phyloP scores from a whole-genome alignment of 2,888 invertebrate genomes.

The Odontocolon sp. region DNA sequence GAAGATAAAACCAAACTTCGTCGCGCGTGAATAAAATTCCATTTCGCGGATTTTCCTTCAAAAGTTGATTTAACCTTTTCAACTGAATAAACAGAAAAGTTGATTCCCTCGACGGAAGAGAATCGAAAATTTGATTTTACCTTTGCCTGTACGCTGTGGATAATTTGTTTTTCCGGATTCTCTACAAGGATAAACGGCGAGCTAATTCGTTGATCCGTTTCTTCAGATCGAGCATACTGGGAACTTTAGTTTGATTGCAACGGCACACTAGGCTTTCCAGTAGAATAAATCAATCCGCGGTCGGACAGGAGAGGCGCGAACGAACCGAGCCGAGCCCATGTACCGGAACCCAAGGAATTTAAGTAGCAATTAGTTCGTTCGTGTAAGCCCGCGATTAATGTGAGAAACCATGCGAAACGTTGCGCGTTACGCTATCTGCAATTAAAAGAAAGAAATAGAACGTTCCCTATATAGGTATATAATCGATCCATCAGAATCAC shows the following conservation, averaged over 20 bases:
- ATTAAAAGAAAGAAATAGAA: conserved; percentile 16
- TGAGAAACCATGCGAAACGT: conserved; percentile 18
- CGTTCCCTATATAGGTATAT: background rate
- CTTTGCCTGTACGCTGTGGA: too few species aligned
- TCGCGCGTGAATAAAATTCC: background rate
- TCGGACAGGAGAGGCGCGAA: conserved; percentile 21
- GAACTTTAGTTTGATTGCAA: background rate
- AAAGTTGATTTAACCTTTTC: background rate
- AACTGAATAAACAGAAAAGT: background rate
- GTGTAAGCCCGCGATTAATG: conserved; percentile 25
- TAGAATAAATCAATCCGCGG: conserved; percentile 48
- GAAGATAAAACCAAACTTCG: conserved; percentile 10
- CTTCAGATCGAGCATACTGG: too few species aligned
- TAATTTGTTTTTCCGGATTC: too few species aligned
- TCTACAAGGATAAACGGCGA: too few species aligned
- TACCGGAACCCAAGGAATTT: conserved; percentile 33
- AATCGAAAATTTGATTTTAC: too few species aligned
- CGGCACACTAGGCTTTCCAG: conserved; percentile 9
- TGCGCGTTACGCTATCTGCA: background rate
- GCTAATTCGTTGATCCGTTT: too few species aligned
- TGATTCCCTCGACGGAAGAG: too few species aligned
- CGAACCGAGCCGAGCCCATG: conserved; percentile 23
- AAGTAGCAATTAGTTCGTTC: conserved; percentile 46
- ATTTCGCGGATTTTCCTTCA: background rate
- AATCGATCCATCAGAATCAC: background rate